Evolutionary conservation across 2,113 vertebrate species (phyloP), one percentile per base, ranked within the genome.

Genomic region (Nesogale talazaci): DNA sequence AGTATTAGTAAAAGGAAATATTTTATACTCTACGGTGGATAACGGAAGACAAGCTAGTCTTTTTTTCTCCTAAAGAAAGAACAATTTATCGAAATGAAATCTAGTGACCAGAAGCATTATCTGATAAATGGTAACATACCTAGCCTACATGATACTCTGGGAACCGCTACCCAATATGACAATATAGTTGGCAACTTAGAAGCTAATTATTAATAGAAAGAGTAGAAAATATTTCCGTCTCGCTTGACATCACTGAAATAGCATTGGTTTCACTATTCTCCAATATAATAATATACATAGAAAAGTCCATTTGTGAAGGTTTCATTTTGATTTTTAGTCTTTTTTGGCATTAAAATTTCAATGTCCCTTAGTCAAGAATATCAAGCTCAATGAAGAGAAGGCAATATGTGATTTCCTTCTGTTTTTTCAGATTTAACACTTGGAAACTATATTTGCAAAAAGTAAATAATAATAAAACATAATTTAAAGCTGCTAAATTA

Each of bases 261-360:
- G 3, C 0, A 3, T 70, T 5, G 22, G 88, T 94, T 76, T 20
- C 17, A 76, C n/a, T 9, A 16, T 40, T 87, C 29, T 88, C 6
- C 3, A 81, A 38, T 29, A 75, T 22, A 90, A 29, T 90, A 77
- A 88, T 38, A n/a, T 67, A 83, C 4, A 67, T 7, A 59, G 57
- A 59, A 65, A 95, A 61, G 1, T 36, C 19, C 85, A 23, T 65
- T 83, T 23, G 19, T 88, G 16, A 25, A 76, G 6, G 3, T n/a
- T 83, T 76, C 89, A 29, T 67, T 25, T 86, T 38, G 83, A 42
- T 90, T 74, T 63, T 31, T 42, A 25, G 42, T 61, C 6, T 40
- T 72, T 57, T 84, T 38, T 80, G 3, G 25, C 78, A 90, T 70
- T 79, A 75, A 42, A 92, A 86, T 8, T 74, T 92, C 6, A 93